Conservation (phyloP, 2,113 vertebrate species). For the Pelodiscus sinensis region DNA sequence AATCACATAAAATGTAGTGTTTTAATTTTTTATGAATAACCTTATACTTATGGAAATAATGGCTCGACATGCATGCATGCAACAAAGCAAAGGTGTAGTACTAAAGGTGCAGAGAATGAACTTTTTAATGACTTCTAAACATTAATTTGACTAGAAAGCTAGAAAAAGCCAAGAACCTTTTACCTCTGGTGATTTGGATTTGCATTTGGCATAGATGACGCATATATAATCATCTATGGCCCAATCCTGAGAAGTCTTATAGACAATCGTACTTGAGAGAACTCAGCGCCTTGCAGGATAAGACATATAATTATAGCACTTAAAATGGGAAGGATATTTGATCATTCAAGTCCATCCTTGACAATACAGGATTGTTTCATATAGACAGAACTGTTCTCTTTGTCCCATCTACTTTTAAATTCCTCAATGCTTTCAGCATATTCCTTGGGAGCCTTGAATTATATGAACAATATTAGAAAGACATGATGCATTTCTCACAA, state of each 20-base stretch:
- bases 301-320: conserved; percentile 40
- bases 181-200: not conserved
- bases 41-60: not conserved
- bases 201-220: not conserved
- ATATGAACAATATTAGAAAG: not conserved
- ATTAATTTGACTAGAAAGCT: not conserved
- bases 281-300: conserved; percentile 52
- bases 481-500: not conserved
- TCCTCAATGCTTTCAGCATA: not conserved
- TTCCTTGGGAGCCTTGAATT: not conserved
- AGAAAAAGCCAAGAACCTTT: not conserved
- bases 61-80: conserved; percentile 6
- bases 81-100: not conserved
- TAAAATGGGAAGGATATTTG: conserved; percentile 14
- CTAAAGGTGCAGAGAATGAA: not conserved
- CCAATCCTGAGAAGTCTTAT: conserved; percentile 56
- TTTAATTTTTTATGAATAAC: conserved; percentile 48
- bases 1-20: conserved; percentile 25
- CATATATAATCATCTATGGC: conserved; percentile 31
- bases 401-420: conserved; percentile 19
- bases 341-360: conserved; percentile 21
- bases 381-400: not conserved
- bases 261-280: conserved; percentile 43
- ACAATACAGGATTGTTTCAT: not conserved
- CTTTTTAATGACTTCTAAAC: not conserved